Evolutionary conservation across 2,113 vertebrate genomes (phyloP).

Genomic region (Heloderma charlesbogerti): DNA sequence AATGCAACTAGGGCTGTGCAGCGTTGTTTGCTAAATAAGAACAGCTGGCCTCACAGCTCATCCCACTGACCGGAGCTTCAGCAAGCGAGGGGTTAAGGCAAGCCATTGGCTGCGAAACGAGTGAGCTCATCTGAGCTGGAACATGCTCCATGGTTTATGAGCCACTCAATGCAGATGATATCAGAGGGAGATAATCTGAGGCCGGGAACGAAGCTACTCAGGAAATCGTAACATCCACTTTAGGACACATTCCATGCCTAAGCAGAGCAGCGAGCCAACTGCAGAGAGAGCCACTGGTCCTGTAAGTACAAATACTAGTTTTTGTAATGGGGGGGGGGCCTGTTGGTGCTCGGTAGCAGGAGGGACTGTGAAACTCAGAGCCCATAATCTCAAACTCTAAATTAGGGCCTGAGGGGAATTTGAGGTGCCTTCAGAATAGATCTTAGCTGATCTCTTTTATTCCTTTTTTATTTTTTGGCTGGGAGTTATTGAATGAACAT

Average conservation of each 20-base stretch:
- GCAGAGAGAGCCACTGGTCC: not conserved
- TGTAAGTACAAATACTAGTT: constrained; percentile 57
- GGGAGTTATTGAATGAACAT: not conserved
- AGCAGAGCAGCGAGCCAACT: not conserved
- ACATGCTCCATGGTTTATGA: constrained; percentile 60
- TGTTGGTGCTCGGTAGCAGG: not conserved
- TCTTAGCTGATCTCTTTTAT: not conserved
- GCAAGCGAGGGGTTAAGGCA: constrained; percentile 61
- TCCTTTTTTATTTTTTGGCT: not conserved
- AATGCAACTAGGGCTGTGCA: rapidly evolving
- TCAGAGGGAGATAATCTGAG: constrained; percentile 43
- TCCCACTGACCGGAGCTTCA: not conserved
- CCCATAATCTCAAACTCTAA: not conserved
- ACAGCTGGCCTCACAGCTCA: not conserved
- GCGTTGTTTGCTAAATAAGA: not conserved
- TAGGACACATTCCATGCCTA: not conserved
- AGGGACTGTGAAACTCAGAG: not conserved
- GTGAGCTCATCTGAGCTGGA: constrained; percentile 73
- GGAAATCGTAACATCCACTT: not conserved
- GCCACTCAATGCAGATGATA: constrained; percentile 48
- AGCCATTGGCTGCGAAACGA: constrained; percentile 49
- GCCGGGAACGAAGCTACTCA: constrained; percentile 29
- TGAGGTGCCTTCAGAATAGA: not conserved
- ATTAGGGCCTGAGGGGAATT: not conserved
- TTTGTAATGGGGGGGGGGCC: not conserved